These are phyloP conservation scores for Drosophila guanche DNA, from an alignment of 1,140 invertebrate species.

Conservation along the genomic window DNA sequence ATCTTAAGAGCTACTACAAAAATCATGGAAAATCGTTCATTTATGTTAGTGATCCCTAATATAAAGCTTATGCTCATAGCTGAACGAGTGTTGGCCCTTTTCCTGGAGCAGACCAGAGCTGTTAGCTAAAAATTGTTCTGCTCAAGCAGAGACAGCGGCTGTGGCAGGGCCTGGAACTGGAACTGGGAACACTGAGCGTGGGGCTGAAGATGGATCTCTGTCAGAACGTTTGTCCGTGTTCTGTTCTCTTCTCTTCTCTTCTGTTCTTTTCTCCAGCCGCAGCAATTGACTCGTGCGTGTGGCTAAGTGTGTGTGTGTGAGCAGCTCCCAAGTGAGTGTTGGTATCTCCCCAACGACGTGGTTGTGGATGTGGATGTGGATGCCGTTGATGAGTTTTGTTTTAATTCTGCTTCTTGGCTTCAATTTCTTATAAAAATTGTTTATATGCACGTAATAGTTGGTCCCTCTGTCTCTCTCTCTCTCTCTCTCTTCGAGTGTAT, in stretches of 20 bases:
- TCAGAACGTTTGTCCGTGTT: slow-evolving; percentile 35
- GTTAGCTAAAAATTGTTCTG: slow-evolving; percentile 66
- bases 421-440: slow-evolving; percentile 81
- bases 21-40: too few species aligned
- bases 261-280: slow-evolving; percentile 8
- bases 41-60: not conserved
- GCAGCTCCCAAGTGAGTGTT: slow-evolving; percentile 8
- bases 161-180: slow-evolving; percentile 22
- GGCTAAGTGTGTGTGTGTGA: slow-evolving; percentile 15
- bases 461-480: not conserved
- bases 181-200: not conserved
- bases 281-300: slow-evolving; percentile 61
- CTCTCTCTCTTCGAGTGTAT: too few species aligned
- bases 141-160: not conserved
- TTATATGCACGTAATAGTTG: slow-evolving; percentile 70
- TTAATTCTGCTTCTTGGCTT: slow-evolving; percentile 81
- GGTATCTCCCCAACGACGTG: not conserved
- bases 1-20: too few species aligned
- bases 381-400: slow-evolving; percentile 80
- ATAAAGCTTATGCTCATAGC: slow-evolving; percentile 14
- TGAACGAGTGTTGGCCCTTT: slow-evolving; percentile 24
- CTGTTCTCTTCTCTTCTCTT: slow-evolving; percentile 8
- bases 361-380: slow-evolving; percentile 1
- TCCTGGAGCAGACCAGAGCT: slow-evolving; percentile 26
- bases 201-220: slow-evolving; percentile 68